Evolutionary conservation across 2,888 invertebrate species (phyloP).

Genomic region (Teleiodes luculella): DNA sequence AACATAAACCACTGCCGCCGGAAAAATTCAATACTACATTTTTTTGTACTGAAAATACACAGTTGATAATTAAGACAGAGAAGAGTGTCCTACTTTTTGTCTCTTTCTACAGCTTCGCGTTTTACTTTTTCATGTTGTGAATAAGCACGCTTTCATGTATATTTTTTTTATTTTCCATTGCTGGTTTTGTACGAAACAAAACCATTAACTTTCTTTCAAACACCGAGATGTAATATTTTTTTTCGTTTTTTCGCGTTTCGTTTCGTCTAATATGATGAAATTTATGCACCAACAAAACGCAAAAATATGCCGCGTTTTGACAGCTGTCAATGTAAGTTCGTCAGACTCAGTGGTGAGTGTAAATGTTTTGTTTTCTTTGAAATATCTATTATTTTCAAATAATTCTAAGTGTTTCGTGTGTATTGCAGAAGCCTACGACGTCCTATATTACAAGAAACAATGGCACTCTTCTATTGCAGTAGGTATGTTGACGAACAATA

Average conservation of each 20-base stretch:
- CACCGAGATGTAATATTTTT: not conserved
- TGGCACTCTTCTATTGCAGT: constrained; percentile 61
- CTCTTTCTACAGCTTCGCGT: not conserved
- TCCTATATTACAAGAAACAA: constrained; percentile 32
- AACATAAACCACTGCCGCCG: no score
- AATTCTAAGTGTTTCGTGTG: constrained; percentile 12
- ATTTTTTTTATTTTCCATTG: not conserved
- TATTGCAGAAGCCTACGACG: constrained; percentile 55
- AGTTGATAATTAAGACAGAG: not conserved
- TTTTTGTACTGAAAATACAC: not conserved
- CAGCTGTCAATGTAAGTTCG: constrained; percentile 26
- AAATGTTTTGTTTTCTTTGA: constrained; percentile 31
- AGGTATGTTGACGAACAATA: constrained; percentile 55
- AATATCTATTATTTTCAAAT: not conserved
- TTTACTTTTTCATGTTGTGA: not conserved
- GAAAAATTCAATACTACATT: not conserved
- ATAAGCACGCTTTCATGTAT: not conserved
- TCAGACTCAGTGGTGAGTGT: constrained; percentile 51
- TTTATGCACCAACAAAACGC: constrained; percentile 4
- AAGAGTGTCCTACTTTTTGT: not conserved
- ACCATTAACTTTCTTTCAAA: not conserved
- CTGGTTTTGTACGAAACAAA: not conserved
- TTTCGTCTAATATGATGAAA: not conserved
- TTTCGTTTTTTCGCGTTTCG: not conserved
- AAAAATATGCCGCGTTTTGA: not conserved